These are phyloP conservation scores for Cassiopea xamachana DNA, from an alignment of 30 jellyfish, hydroid and myxozoan species.

Conservation along the genomic window DNA sequence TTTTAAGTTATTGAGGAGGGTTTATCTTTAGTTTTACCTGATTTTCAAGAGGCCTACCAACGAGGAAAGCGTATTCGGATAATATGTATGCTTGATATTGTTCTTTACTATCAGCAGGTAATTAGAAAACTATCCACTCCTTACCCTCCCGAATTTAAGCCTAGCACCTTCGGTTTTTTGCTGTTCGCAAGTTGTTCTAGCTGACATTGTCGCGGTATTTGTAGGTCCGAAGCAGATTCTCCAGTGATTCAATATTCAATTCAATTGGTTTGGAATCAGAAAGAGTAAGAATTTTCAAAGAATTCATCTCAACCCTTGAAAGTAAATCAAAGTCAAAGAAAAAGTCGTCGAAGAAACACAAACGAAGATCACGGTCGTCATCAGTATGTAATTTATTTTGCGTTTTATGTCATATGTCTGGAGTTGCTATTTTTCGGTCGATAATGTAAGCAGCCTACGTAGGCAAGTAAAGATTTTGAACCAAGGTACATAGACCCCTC, in stretches of 20 bases:
- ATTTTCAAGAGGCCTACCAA: too few species aligned
- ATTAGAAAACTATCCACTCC: too few species aligned
- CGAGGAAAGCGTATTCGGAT: too few species aligned
- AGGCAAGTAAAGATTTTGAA: too few species aligned
- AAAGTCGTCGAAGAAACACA: conserved; percentile 90
- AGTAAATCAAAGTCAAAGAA: conserved; percentile 74
- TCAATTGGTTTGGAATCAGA: conserved; percentile 84
- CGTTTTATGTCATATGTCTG: not conserved
- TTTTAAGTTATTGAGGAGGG: too few species aligned
- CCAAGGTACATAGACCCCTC: too few species aligned
- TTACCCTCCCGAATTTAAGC: not conserved
- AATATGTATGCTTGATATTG: too few species aligned
- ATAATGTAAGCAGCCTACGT: too few species aligned
- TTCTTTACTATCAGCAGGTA: too few species aligned
- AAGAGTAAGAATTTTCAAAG: conserved; percentile 78
- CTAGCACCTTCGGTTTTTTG: not conserved
- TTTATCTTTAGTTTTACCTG: too few species aligned
- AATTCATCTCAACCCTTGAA: conserved; percentile 74
- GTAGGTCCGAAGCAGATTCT: conserved; percentile 84
- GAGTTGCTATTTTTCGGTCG: too few species aligned
- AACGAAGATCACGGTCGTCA: conserved; percentile 83
- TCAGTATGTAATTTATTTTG: conserved; percentile 18
- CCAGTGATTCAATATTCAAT: conserved; percentile 78
- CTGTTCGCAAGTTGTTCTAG: not conserved
- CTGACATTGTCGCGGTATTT: not conserved